A percentile compares a stretch with the other conserved stretches of the same genome.
phyloP scores from a whole-genome alignment of 2,113 vertebrate genomes.

The Oreochromis tanganicae region DNA sequence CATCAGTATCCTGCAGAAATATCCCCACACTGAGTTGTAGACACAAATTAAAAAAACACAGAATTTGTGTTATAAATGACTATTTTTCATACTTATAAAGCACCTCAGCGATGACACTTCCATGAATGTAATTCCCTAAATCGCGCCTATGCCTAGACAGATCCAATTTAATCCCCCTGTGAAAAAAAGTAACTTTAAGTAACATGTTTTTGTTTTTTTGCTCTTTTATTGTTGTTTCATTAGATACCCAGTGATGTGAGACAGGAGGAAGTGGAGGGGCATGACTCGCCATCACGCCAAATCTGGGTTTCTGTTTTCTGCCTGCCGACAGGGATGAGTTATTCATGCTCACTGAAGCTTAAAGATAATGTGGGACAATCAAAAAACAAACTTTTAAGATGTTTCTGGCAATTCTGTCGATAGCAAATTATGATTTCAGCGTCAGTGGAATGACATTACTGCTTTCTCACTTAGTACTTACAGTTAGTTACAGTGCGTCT shows the following conservation, averaged over 20 bases:
- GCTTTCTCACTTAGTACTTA: background rate
- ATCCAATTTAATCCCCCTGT: background rate
- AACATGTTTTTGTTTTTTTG: background rate
- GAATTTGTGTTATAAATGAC: background rate
- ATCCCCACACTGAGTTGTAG: background rate
- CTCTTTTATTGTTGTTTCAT: background rate
- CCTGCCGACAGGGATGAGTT: background rate
- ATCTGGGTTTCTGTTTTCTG: background rate
- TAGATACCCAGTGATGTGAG: background rate
- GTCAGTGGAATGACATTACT: background rate
- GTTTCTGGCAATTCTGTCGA: background rate
- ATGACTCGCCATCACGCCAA: background rate
- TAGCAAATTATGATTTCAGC: background rate
- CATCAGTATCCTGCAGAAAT: background rate
- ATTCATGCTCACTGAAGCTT: background rate
- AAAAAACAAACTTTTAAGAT: background rate
- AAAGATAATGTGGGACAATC: background rate
- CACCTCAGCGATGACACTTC: background rate
- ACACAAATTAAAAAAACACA: background rate
- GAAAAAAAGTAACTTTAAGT: background rate
- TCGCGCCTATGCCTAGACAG: background rate
- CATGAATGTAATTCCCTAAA: background rate
- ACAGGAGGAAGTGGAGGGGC: background rate
- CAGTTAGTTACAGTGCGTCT: background rate
- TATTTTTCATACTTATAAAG: background rate